phyloP scores from a whole-genome alignment of 2,113 vertebrate species.

The Mus spicilegus region DNA sequence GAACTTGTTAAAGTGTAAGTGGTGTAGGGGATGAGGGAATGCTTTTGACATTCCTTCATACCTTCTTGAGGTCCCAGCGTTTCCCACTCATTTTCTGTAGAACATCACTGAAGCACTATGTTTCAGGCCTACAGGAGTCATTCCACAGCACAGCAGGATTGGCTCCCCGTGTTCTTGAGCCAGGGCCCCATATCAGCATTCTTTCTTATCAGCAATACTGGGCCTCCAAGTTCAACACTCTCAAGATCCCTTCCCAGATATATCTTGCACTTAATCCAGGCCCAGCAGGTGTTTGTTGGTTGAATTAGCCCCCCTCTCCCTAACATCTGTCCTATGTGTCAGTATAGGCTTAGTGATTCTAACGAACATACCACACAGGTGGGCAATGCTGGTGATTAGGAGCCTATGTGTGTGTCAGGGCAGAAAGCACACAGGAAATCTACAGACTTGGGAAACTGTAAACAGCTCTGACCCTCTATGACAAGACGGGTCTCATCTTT shows the following conservation, averaged over 20 bases:
- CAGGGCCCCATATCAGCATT: background rate
- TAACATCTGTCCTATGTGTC: background rate
- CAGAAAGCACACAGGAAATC: background rate
- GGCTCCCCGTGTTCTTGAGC: background rate
- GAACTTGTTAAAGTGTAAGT: background rate
- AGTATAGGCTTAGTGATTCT: background rate
- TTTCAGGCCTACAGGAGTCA: background rate
- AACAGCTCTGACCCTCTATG: background rate
- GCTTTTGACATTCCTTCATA: background rate
- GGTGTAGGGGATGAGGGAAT: too few relatives aligned
- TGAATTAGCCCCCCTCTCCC: background rate
- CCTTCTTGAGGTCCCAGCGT: background rate
- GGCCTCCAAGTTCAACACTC: background rate
- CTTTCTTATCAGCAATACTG: background rate
- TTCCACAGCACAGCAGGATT: background rate
- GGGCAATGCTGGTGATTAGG: background rate
- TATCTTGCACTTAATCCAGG: background rate
- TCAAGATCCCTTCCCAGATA: background rate
- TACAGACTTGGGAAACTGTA: background rate
- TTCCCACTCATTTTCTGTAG: background rate
- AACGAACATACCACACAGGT: background rate
- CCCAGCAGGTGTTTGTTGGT: background rate
- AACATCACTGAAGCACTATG: background rate
- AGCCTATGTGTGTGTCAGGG: background rate
- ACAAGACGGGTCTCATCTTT: background rate